phyloP scores from a whole-genome alignment of 2,888 invertebrate species.

The Dorcus parallelipipedus region DNA sequence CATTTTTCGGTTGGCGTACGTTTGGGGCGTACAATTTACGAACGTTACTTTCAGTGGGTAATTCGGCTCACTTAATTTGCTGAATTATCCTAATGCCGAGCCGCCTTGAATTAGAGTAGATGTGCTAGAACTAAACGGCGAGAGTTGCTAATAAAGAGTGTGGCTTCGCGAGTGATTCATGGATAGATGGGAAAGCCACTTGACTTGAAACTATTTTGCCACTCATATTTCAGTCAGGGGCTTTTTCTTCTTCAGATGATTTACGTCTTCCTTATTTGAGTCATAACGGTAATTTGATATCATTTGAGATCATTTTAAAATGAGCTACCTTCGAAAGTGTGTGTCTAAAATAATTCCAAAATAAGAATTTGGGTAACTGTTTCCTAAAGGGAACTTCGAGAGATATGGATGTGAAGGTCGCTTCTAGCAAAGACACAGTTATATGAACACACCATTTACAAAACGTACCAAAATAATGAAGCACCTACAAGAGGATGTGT shows the following conservation, averaged over 20 bases:
- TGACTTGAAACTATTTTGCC: neutral
- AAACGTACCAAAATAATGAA: neutral
- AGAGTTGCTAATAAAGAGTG: neutral
- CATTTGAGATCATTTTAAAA: no score
- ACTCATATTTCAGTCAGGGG: neutral
- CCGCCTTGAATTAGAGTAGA: neutral
- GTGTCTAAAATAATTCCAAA: no score
- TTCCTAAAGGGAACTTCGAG: no score
- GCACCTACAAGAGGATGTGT: neutral
- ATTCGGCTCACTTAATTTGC: slow-evolving; percentile 22
- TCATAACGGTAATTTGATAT: neutral
- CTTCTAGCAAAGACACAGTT: no score
- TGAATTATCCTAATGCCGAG: slow-evolving; percentile 11
- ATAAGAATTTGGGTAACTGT: no score
- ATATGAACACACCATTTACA: neutral
- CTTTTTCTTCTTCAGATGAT: neutral
- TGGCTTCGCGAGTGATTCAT: neutral
- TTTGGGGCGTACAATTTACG: slow-evolving; percentile 25
- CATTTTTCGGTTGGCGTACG: slow-evolving; percentile 21
- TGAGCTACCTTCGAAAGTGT: no score
- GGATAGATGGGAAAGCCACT: neutral
- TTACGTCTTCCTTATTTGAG: neutral
- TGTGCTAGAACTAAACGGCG: neutral
- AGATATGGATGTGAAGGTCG: no score
- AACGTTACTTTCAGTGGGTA: slow-evolving; percentile 16